phyloP scores from a whole-genome alignment of 23 tunicate species.

The Trididemnum clinides region DNA sequence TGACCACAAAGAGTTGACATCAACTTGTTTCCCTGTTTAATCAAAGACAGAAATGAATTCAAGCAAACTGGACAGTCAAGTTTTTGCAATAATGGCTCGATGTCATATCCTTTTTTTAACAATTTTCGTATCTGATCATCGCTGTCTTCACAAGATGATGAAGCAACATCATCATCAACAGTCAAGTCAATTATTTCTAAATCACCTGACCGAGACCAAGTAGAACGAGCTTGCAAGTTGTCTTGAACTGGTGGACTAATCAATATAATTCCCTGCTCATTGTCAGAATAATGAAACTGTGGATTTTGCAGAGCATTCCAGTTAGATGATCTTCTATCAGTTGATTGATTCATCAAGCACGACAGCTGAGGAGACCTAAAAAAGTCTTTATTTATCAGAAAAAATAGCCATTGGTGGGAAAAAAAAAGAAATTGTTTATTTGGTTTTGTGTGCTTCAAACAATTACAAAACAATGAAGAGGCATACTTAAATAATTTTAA shows the following conservation, averaged over 20 bases:
- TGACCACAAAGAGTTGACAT: conserved; percentile 31
- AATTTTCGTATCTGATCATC: background rate
- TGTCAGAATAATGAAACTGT: background rate
- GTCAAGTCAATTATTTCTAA: background rate
- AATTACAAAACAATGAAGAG: too few species aligned
- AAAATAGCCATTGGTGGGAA: too few species aligned
- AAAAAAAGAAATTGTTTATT: too few species aligned
- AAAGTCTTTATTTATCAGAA: too few species aligned
- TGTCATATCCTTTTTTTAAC: background rate
- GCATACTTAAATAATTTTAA: too few species aligned
- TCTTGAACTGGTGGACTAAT: background rate
- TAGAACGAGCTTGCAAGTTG: background rate
- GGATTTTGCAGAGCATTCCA: background rate
- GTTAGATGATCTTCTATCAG: too few species aligned
- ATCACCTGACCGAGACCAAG: background rate
- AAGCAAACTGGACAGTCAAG: conserved; percentile 23
- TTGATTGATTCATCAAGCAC: too few species aligned
- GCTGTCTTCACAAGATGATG: background rate
- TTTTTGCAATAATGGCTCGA: background rate
- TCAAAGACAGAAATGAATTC: background rate
- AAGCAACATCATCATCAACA: background rate
- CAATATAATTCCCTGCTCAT: background rate
- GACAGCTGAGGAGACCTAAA: too few species aligned
- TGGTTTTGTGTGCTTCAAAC: too few species aligned
- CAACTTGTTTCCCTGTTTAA: conserved; percentile 14